A percentile compares a stretch with the other conserved stretches of the same genome.
These are phyloP conservation scores for Desoria tigrina DNA, from an alignment of 2,888 invertebrate species.

Conservation along the genomic window DNA sequence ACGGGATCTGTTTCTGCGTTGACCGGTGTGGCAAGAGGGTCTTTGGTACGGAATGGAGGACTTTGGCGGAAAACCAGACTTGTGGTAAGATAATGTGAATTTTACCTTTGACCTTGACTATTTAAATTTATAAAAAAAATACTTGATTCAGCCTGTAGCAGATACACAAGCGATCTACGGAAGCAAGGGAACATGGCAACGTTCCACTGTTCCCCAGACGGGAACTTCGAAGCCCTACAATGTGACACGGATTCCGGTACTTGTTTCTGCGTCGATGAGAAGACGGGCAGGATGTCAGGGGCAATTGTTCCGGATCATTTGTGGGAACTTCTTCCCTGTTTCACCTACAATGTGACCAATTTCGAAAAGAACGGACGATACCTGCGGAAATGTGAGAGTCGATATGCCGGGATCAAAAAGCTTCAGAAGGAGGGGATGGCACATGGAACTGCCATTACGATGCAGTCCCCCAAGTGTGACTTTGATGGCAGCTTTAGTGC, in stretches of 20 bases:
- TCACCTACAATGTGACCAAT: slow-evolving; percentile 58
- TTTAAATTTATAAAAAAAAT: background rate
- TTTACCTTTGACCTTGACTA: background rate
- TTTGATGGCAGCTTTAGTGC: slow-evolving; percentile 68
- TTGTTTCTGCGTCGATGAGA: slow-evolving; percentile 69
- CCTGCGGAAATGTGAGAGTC: slow-evolving; percentile 69
- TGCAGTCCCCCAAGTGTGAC: slow-evolving; percentile 64
- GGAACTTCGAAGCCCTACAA: slow-evolving; percentile 70
- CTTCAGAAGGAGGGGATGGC: slow-evolving; percentile 62
- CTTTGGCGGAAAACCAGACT: slow-evolving; percentile 64
- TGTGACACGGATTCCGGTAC: slow-evolving; percentile 64
- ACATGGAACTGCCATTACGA: slow-evolving; percentile 66
- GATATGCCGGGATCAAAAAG: slow-evolving; percentile 61
- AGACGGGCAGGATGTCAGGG: slow-evolving; percentile 63
- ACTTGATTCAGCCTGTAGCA: slow-evolving; percentile 44
- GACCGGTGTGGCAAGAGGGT: slow-evolving; percentile 64
- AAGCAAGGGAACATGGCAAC: slow-evolving; percentile 58
- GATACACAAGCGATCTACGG: slow-evolving; percentile 35
- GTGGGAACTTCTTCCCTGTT: slow-evolving; percentile 65
- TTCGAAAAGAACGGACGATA: slow-evolving; percentile 63
- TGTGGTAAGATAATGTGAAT: slow-evolving; percentile 61
- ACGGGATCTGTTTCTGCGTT: slow-evolving; percentile 68
- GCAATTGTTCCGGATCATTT: slow-evolving; percentile 63
- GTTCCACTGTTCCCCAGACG: slow-evolving; percentile 67
- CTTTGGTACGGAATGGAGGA: slow-evolving; percentile 68